These are phyloP conservation scores for Penaeus monodon DNA, from an alignment of 2,888 invertebrate genomes.

Conservation along the genomic window DNA sequence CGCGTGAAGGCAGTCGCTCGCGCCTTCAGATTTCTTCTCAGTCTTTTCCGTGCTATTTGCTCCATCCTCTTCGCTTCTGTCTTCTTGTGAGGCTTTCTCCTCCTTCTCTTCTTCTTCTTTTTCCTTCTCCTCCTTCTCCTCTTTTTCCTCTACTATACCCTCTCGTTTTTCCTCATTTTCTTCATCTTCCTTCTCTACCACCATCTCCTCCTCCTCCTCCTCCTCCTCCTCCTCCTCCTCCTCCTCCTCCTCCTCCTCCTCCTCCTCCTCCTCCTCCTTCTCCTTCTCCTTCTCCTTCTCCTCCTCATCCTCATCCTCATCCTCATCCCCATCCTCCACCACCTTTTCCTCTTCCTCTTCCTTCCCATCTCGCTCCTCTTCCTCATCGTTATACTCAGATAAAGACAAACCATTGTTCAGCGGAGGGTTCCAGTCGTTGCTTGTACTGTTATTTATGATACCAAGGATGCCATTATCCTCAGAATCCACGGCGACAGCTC, in stretches of 20 bases:
- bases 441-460: no score
- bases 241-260: not conserved
- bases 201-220: not conserved
- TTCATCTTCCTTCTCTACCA: not conserved
- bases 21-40: not conserved
- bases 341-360: no score
- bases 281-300: not conserved
- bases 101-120: not conserved
- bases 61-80: no score
- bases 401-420: no score
- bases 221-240: not conserved
- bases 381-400: no score
- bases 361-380: no score
- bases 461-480: no score
- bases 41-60: conserved; percentile 1
- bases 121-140: not conserved
- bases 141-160: not conserved
- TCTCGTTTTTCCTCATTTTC: not conserved
- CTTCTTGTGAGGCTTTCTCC: no score
- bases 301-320: no score
- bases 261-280: not conserved
- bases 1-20: no score
- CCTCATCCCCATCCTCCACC: not conserved
- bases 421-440: no score
- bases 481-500: no score